A percentile compares a stretch with the other conserved stretches of the same genome.
Evolutionary conservation across 2,797 vertebrate species (phyloP).

Genomic region (Pseudopleuronectes americanus): DNA sequence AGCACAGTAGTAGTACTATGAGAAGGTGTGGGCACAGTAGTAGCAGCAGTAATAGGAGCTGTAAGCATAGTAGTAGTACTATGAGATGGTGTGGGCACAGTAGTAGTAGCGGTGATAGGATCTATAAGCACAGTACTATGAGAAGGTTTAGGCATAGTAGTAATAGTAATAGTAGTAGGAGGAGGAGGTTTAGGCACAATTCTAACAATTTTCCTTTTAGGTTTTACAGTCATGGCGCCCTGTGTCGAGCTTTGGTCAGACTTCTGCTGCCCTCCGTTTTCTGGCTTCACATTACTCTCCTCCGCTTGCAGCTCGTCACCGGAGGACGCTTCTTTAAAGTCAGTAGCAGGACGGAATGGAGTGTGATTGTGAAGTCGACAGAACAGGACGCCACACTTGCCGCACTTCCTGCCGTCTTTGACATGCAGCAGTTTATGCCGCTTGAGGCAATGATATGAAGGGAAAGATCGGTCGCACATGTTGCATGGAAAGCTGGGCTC

Average conservation of each 20-base stretch:
- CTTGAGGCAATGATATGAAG: constrained; percentile 68
- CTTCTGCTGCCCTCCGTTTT: no score
- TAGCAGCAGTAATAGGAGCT: background rate
- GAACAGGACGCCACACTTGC: constrained; percentile 73
- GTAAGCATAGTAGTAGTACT: background rate
- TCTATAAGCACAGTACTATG: background rate
- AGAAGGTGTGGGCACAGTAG: background rate
- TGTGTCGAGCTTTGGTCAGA: no score
- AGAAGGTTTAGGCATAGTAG: background rate
- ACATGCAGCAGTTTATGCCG: constrained; percentile 79
- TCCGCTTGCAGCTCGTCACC: background rate
- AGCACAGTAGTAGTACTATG: background rate
- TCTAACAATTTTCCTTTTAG: no score
- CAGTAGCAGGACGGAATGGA: background rate
- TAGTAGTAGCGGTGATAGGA: no score
- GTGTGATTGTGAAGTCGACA: constrained; percentile 72
- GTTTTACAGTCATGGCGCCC: background rate
- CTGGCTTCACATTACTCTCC: background rate
- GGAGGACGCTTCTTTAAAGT: constrained; percentile 3
- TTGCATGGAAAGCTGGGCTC: constrained; percentile 69
- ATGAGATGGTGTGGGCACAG: background rate
- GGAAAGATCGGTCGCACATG: constrained; percentile 74
- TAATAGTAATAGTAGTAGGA: no score
- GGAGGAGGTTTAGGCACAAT: no score
- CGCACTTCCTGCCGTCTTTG: constrained; percentile 76